These are phyloP conservation scores for Butorides virescens DNA, from an alignment of 2,113 vertebrate species.

Conservation along the genomic window DNA sequence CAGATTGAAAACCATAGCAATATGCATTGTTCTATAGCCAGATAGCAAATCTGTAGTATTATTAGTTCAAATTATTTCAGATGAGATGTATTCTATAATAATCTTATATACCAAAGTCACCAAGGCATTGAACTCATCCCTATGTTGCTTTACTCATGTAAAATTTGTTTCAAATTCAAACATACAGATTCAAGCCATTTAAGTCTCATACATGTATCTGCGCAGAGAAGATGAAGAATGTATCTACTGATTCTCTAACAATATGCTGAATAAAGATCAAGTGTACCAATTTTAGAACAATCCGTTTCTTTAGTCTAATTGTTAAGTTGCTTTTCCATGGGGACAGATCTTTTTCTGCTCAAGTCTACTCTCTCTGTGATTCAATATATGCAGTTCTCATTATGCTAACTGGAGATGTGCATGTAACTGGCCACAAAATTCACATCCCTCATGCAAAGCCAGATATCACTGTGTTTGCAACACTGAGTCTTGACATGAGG, in stretches of 20 bases:
- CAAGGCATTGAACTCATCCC: neutral
- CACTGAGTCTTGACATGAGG: neutral
- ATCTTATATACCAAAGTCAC: neutral
- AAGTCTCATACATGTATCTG: neutral
- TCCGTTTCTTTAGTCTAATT: neutral
- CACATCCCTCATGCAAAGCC: neutral
- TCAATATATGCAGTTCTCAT: slow-evolving; percentile 26
- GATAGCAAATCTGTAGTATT: neutral
- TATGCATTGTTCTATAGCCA: neutral
- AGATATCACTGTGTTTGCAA: neutral
- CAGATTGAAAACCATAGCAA: slow-evolving; percentile 28
- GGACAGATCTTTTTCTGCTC: neutral
- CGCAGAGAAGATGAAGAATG: neutral
- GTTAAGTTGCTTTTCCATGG: slow-evolving; percentile 28
- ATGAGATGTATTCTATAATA: neutral
- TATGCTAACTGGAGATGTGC: neutral
- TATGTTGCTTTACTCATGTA: neutral
- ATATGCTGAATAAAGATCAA: slow-evolving; percentile 17
- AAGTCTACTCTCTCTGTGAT: neutral
- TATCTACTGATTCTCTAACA: slow-evolving; percentile 29
- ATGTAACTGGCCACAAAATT: slow-evolving; percentile 2
- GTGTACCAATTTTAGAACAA: slow-evolving; percentile 31
- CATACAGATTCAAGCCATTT: neutral
- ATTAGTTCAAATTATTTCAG: slow-evolving; percentile 31
- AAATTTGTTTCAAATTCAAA: slow-evolving; percentile 22